Base-by-base conservation (phyloP, 2,888 invertebrate genomes). In the Morinoia aosen region DNA sequence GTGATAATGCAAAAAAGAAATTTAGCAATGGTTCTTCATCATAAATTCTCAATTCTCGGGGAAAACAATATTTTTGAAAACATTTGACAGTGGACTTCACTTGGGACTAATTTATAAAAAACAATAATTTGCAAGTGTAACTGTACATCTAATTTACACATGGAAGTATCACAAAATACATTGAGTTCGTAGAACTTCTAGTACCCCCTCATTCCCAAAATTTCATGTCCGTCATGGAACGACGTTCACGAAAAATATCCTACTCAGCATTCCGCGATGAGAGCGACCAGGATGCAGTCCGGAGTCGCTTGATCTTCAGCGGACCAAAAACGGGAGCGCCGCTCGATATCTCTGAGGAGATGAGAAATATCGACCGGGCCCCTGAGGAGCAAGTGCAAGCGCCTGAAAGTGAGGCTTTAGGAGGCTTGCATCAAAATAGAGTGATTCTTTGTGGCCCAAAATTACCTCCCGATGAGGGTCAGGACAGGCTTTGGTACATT, bases 401-500 rank as follows among this genome's bases (percentile, higher is more conserved):
- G 25, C 56, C n/a, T 57, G 57, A 57, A 33, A 57, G 48, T 57
- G 56, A 56, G 57, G 93, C 56, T 57, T 39, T 57, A 39, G 93
- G 57, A 33, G 57, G 57, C 16, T 33, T 93, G 57, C 39, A 93
- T 93, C 56, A 57, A 57, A 93, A 57, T n/a, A 93, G 93, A 57
- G 93, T 93, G 19, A 93, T 93, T 93, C 57, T 93, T 5, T 93
- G 93, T 33, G 93, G 57, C 48, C 93, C 93, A 25, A 93, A 93
- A 48, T 48, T 57, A 33, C n/a, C 57, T 14, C 12, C 58, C 0
- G 93, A 93, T 8, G 93, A 93, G 57, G 93, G 58, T 8, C 57
- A 93, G 58, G 57, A 57, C 93, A 57, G 93, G 58, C 93, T 93
- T 33, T 93, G 93, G 93, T 93, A 93, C 57, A 93, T 93, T 93